These are phyloP conservation scores for Leptopilina drosophilae DNA, from an alignment of 2,888 invertebrate genomes.

Conservation along the genomic window DNA sequence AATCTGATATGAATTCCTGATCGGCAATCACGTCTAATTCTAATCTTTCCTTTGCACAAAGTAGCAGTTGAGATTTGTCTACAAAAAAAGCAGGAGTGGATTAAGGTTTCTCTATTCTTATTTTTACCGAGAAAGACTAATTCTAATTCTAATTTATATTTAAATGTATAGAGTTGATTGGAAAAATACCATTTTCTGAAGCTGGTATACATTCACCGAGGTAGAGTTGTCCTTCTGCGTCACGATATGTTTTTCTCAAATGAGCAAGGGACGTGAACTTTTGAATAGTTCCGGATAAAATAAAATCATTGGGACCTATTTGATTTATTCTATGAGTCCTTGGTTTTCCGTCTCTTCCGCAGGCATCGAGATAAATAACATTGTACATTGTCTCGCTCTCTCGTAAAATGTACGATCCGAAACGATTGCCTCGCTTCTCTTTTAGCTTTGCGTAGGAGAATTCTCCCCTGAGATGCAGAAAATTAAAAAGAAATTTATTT, in stretches of 20 bases:
- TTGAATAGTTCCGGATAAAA: conserved; percentile 77
- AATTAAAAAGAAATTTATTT: neutral
- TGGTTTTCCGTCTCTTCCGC: conserved; percentile 80
- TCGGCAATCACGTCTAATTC: conserved; percentile 80
- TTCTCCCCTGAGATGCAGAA: conserved; percentile 81
- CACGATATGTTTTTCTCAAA: conserved; percentile 82
- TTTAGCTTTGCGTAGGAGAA: conserved; percentile 91
- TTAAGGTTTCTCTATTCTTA: too few species aligned
- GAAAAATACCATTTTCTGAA: conserved; percentile 87
- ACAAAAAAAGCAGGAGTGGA: conserved; percentile 49
- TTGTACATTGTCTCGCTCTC: conserved; percentile 90
- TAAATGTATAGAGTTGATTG: too few species aligned
- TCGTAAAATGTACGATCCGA: conserved; percentile 89
- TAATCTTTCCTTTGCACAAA: conserved; percentile 81
- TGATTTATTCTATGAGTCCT: conserved; percentile 73
- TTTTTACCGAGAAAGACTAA: too few species aligned
- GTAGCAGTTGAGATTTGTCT: conserved; percentile 85
- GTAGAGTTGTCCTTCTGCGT: conserved; percentile 81
- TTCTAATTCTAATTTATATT: too few species aligned
- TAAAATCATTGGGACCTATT: conserved; percentile 80
- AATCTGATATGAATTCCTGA: conserved; percentile 77
- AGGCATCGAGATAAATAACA: conserved; percentile 89
- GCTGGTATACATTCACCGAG: conserved; percentile 89
- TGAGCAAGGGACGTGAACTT: conserved; percentile 81
- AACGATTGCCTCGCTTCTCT: conserved; percentile 85